Evolutionary conservation across 2,888 invertebrate species (phyloP), one percentile per base, ranked within the genome.

Genomic region (Hermodice carunculata): DNA sequence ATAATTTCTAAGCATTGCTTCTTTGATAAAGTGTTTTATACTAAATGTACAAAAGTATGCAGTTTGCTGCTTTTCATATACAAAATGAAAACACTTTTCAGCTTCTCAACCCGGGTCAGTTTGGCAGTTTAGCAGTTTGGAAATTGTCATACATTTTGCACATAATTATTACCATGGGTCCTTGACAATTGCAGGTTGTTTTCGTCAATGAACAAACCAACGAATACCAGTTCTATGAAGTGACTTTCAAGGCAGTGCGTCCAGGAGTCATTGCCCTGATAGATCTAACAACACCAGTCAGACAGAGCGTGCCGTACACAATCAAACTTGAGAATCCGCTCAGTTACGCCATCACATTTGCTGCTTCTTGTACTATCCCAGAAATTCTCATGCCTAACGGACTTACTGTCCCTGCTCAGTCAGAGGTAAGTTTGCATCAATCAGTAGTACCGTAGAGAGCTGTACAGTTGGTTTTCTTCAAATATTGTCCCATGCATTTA

Each of bases 221-320:
- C 26, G 86, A 86, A 66, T 86, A 84, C 66, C 81, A 83, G 74
- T 86, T 76, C 66, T 86, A 79, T 62, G 86, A 86, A 64, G 69
- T 86, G 43, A 77, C 76, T 17, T 81, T 85, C 75, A 76, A 79
- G 43, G 80, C 84, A 19, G 77, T 76, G 11, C 75, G 78, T 59
- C 82, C 85, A 3, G 81, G 83, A 0, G 78, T 78, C 8, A 77
- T 85, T 5, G 68, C 76, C 34, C 75, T 75, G 3, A 82, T 86
- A 22, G 78, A 82, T 26, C 75, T 86, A 57, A 69, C 76, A 1
- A 84, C 85, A 2, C 83, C 82, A 1, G 86, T 86, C 8, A 67
- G 86, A 34, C 83, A 83, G 74, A 81, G 78, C 31, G 75, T 84
- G 3, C 80, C 76, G 14, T 75, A 86, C 67, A 81, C 79, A 17